Evolutionary conservation across 2,797 vertebrate species (phyloP).

Genomic region (Acropternis orthonyx): DNA sequence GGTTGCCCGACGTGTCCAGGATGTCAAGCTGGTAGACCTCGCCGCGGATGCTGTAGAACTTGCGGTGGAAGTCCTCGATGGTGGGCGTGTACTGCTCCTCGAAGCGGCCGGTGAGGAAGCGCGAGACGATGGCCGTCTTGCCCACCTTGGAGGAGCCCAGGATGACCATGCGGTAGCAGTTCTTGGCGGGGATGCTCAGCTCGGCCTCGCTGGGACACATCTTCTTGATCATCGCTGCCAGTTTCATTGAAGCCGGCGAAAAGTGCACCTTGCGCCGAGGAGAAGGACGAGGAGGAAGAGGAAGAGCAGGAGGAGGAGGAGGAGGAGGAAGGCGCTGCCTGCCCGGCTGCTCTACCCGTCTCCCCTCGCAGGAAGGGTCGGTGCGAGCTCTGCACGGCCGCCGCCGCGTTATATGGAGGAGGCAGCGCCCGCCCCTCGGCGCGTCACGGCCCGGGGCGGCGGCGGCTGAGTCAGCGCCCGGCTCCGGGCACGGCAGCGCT

Average conservation of each 20-base stretch:
- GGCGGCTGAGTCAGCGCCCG: neutral
- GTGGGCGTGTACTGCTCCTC: constrained; percentile 97
- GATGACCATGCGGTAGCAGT: constrained; percentile 97
- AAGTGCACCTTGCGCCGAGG: neutral
- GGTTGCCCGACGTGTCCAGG: constrained; percentile 94
- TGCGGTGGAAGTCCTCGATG: constrained; percentile 98
- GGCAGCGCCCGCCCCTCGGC: neutral
- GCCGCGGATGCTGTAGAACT: constrained; percentile 96
- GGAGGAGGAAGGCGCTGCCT: neutral
- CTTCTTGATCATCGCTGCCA: constrained; percentile 92
- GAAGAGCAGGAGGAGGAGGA: neutral
- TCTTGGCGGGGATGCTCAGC: constrained; percentile 91
- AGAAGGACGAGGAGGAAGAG: neutral
- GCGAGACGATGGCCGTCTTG: constrained; percentile 95
- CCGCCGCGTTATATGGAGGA: constrained; percentile 70
- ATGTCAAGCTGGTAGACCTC: constrained; percentile 97
- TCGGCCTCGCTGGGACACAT: constrained; percentile 88
- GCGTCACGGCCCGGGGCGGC: constrained; percentile 38
- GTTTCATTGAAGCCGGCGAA: constrained; percentile 71
- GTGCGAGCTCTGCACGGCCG: neutral
- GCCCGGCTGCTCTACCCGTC: neutral
- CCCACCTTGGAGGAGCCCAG: constrained; percentile 97
- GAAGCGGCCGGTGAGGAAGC: constrained; percentile 92
- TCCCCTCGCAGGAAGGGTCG: neutral
- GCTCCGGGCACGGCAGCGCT: neutral